A percentile compares a stretch with the other conserved stretches of the same genome.
Conservation (phyloP, 2,888 invertebrate species). For the Taenaris catops region DNA sequence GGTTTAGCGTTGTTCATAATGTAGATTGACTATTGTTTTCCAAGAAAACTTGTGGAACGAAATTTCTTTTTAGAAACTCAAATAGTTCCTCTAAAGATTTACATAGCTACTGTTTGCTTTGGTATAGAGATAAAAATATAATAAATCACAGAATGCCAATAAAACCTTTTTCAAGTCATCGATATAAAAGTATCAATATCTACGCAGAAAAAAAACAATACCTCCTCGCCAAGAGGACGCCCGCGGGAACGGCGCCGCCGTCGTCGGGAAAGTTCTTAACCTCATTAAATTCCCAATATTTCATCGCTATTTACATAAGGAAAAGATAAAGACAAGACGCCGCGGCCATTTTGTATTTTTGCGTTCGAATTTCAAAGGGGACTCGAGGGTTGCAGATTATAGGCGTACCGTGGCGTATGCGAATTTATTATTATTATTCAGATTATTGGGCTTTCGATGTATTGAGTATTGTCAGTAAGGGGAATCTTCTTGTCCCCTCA, state of each 20-base stretch:
- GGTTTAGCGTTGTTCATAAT: no score
- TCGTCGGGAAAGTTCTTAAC: slow-evolving; percentile 67
- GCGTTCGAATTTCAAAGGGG: slow-evolving; percentile 60
- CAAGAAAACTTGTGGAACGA: no score
- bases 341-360: slow-evolving; percentile 66
- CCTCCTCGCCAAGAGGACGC: slow-evolving; percentile 15
- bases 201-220: slow-evolving; percentile 17
- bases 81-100: no score
- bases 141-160: no score
- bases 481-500: slow-evolving; percentile 24
- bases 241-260: slow-evolving; percentile 37
- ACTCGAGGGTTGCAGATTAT: slow-evolving; percentile 38
- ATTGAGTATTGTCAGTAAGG: slow-evolving; percentile 51
- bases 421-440: slow-evolving; percentile 43
- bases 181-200: slow-evolving; percentile 4
- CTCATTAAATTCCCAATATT: slow-evolving; percentile 63
- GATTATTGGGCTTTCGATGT: slow-evolving; percentile 63
- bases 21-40: no score
- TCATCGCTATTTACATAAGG: slow-evolving; percentile 67
- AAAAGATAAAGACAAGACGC: slow-evolving; percentile 77
- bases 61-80: no score
- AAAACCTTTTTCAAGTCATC: not conserved
- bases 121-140: no score
- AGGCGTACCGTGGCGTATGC: slow-evolving; percentile 47
- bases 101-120: no score